These are phyloP conservation scores for Periplaneta americana DNA, from an alignment of 1,140 invertebrate species.

Conservation along the genomic window DNA sequence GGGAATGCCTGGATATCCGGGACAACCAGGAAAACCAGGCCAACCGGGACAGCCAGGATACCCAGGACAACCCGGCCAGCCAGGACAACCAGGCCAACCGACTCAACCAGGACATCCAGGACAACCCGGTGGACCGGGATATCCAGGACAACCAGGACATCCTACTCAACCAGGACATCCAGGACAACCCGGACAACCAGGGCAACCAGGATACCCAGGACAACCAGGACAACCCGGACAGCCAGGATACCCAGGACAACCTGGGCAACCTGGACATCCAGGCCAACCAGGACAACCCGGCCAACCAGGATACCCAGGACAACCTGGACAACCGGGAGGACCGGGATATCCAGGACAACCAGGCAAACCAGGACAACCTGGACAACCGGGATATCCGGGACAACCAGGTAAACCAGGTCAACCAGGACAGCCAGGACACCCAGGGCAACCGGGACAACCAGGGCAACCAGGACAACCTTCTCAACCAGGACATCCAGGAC, in stretches of 20 bases:
- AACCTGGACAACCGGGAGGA: slow-evolving; percentile 15
- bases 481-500: neutral
- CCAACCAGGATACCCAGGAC: slow-evolving; percentile 23
- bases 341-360: slow-evolving; percentile 24
- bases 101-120: slow-evolving; percentile 16
- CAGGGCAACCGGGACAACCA: slow-evolving; percentile 20
- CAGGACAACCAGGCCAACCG: slow-evolving; percentile 25
- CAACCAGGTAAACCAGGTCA: slow-evolving; percentile 23
- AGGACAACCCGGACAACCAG: slow-evolving; percentile 23
- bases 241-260: slow-evolving; percentile 22
- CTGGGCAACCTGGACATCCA: slow-evolving; percentile 1
- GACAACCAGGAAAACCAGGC: slow-evolving; percentile 21
- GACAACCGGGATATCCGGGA: slow-evolving; percentile 21
- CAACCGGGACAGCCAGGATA: neutral
- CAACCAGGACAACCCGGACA: slow-evolving; percentile 21
- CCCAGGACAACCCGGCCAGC: slow-evolving; percentile 15
- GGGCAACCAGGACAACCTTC: slow-evolving; percentile 23
- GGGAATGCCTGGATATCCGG: slow-evolving; percentile 22
- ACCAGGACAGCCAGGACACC: slow-evolving; percentile 26
- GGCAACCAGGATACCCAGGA: slow-evolving; percentile 25
- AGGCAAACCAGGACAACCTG: slow-evolving; percentile 21
- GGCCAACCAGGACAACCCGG: slow-evolving; percentile 11
- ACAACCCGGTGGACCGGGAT: slow-evolving; percentile 8
- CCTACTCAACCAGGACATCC: slow-evolving; percentile 20
- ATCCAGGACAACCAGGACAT: slow-evolving; percentile 22